Base-by-base conservation (phyloP, 2,113 vertebrate genomes). In the Ceyx margarethae region DNA sequence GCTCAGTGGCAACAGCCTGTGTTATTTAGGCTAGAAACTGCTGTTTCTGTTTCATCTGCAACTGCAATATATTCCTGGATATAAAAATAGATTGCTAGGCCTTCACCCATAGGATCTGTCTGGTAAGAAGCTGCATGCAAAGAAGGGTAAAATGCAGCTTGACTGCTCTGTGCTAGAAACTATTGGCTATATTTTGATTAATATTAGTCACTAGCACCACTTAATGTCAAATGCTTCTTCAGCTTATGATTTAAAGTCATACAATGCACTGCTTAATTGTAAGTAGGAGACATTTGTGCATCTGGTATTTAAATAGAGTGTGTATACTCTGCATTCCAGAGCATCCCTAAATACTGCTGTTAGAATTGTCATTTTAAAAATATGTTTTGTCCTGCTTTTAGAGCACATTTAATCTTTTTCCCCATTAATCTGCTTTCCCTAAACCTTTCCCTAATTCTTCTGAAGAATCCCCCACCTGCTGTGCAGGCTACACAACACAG, bases 391-490 rank as follows among this genome's bases (percentile, higher is more conserved):
- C 94, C 94, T 95, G 96, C 94, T 97, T 97, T 97, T 96, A 97
- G 97, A 97, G 94, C 84, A 92, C 93, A 95, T 96, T 97, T 97
- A 97, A 98, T 98, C 97, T 97, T 96, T 96, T 97, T 96, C 60
- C 74, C 93, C 88, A 94, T 96, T 98, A 97, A 97, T 97, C 97
- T 98, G 96, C 96, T 98, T 98, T 98, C 85, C 87, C 96, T 97
- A 97, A 98, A 97, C 96, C 97, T 97, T 97, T 95, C 94, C 91
- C 91, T 97, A 97, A 97, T 98, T 98, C 97, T 97, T 94, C 95
- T 95, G 95, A 97, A 96, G 96, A 97, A 97, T 97, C 76, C 96
- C 95, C 95, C 86, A 97, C 97, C 96, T 97, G 96, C 97, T 97
- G 97, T 96, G 96, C 85, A 88, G 95, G 86, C 93, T 96, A 96